Evolutionary conservation across 2,113 vertebrate species (phyloP), one percentile per base, ranked within the genome.

Genomic region (Lathamus discolor): DNA sequence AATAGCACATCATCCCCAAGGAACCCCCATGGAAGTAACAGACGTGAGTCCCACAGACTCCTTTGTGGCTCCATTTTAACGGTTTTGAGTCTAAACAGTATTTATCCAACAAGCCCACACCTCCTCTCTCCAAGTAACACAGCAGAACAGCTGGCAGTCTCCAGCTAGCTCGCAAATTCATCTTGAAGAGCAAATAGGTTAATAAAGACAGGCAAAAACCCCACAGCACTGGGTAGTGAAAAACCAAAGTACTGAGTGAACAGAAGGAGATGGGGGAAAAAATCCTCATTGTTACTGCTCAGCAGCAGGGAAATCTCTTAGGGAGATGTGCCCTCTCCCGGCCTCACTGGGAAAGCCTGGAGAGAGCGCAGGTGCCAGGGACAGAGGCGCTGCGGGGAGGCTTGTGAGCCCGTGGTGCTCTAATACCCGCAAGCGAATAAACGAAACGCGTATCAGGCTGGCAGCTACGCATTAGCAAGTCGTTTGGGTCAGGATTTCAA

Each of bases 321-420:
- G 73, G 86, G 92, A 95, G 75, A 76, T 75, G 49, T 91, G 95
- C 97, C 96, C 97, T 80, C 97, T 93, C 92, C 94, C 28, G 96
- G 94, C 83, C 59, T 73, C 28, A 8, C 9, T 7, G 17, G 70
- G 79, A 72, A 93, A 9, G 37, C 11, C 3, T 41, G 62, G 33
- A 33, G 29, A n/a, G 41, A 63, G 28, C 33, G 4, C 27, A 7
- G 39, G 39, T 12, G 57, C n/a, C 1, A 1, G 35, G 54, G 13
- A 12, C 44, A 43, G 35, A 14, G 64, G 64, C 23, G 1, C 27
- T 1, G 3, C 3, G 0, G 29, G 17, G 19, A 64, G 27, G 11
- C 41, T 67, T 20, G 81, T 61, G 27, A 59, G 43, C 23, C 59
- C 8, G 3, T 10, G 3, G 8, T 24, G 12, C 27, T 13, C 61